These are phyloP conservation scores for Petrocephalus microphthalmus DNA, from an alignment of 2,113 vertebrate species.

Conservation along the genomic window DNA sequence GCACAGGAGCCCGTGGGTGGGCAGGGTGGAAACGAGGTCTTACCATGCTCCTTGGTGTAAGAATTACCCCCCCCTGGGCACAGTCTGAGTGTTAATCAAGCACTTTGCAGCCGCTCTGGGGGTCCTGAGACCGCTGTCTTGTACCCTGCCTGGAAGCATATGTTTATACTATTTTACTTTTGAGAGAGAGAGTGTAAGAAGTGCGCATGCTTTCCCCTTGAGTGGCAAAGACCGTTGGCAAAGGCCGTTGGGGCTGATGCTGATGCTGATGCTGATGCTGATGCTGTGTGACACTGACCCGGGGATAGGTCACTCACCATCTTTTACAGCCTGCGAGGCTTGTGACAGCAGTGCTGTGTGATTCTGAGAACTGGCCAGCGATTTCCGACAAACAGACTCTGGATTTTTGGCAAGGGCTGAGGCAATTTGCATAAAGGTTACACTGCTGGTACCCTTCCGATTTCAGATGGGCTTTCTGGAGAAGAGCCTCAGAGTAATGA, in stretches of 20 bases:
- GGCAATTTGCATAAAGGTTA: constrained; percentile 59
- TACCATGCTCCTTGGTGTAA: neutral
- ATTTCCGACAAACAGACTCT: constrained; percentile 57
- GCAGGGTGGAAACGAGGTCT: constrained; percentile 3
- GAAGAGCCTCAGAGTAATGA: neutral
- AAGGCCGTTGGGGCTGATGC: neutral
- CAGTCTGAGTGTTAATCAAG: constrained; percentile 52
- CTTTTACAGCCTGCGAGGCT: neutral
- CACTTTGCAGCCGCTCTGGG: constrained; percentile 48
- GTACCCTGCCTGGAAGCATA: constrained; percentile 31
- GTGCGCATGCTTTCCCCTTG: neutral
- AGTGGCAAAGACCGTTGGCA: neutral
- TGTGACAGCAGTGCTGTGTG: neutral
- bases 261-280: neutral
- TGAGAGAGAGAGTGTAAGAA: neutral
- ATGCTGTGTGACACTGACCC: neutral
- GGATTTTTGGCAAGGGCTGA: constrained; percentile 65
- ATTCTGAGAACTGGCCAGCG: neutral
- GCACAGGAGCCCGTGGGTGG: neutral
- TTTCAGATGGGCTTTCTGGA: constrained; percentile 21
- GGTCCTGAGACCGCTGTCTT: constrained; percentile 23
- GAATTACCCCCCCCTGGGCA: constrained; percentile 24
- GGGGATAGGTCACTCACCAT: neutral
- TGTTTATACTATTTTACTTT: constrained; percentile 18
- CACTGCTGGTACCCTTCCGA: constrained; percentile 54